A percentile compares a stretch with the other conserved stretches of the same genome.
Conservation (phyloP, 2,888 invertebrate genomes). For the Gibbula magus region DNA sequence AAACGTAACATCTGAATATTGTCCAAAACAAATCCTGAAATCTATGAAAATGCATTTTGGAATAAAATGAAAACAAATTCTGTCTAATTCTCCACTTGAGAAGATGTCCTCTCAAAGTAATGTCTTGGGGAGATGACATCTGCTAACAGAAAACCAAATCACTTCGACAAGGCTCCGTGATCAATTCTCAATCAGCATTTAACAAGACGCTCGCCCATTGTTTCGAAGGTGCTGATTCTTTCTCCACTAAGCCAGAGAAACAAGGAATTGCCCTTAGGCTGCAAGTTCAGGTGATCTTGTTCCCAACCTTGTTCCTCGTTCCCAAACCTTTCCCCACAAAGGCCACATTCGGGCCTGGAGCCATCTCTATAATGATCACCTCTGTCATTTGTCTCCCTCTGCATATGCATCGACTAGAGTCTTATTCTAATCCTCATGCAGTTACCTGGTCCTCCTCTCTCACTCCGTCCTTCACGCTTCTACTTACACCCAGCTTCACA, state of each 20-base stretch:
- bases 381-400: not conserved
- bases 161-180: not conserved
- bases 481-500: no score
- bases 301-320: slow-evolving; percentile 4
- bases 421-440: slow-evolving; percentile 2
- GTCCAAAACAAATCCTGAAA: no score
- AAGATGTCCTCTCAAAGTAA: no score
- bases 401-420: not conserved
- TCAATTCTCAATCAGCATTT: slow-evolving; percentile 18
- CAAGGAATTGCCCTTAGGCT: slow-evolving; percentile 1
- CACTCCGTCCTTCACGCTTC: not conserved
- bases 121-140: no score
- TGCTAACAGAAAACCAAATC: not conserved
- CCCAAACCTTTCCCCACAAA: not conserved
- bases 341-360: not conserved
- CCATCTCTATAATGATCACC: not conserved
- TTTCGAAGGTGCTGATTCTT: slow-evolving; percentile 11
- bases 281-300: slow-evolving; percentile 1
- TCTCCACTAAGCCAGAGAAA: slow-evolving; percentile 6
- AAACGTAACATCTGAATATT: no score
- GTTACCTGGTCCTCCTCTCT: not conserved
- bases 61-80: no score
- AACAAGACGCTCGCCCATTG: not conserved
- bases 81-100: no score
- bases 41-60: no score